phyloP scores from a whole-genome alignment of 2,888 invertebrate genomes.

The Cephus sareptanus region DNA sequence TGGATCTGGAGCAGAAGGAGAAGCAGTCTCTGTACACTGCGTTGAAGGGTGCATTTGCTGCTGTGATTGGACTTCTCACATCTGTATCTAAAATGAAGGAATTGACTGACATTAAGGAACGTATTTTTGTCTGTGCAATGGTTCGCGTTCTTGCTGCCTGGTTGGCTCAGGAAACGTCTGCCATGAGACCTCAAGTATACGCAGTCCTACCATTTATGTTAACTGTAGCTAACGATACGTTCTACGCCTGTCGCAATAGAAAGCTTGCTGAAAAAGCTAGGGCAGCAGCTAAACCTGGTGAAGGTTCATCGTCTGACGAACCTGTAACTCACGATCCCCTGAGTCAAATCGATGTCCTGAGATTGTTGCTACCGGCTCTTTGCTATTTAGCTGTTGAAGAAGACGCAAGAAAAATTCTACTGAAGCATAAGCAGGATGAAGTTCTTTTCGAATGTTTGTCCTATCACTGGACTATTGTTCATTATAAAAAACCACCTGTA shows the following conservation, averaged over 20 bases:
- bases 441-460: conserved; percentile 82
- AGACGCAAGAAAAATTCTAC: conserved; percentile 81
- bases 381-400: conserved; percentile 95
- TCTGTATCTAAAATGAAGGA: conserved; percentile 81
- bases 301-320: conserved; percentile 49
- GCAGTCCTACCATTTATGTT: conserved; percentile 85
- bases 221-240: conserved; percentile 83
- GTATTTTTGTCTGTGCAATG: conserved; percentile 85
- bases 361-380: conserved; percentile 87
- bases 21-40: conserved; percentile 91
- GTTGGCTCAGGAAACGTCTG: conserved; percentile 91
- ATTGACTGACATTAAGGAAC: conserved; percentile 75
- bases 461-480: conserved; percentile 88
- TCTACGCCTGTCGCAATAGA: conserved; percentile 77
- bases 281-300: conserved; percentile 67
- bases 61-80: conserved; percentile 79
- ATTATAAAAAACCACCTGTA: conserved; percentile 84
- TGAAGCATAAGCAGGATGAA: conserved; percentile 83
- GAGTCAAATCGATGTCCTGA: conserved; percentile 78
- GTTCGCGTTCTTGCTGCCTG: conserved; percentile 88
- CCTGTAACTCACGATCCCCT: conserved; percentile 65
- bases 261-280: conserved; percentile 77
- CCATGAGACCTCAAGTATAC: conserved; percentile 86
- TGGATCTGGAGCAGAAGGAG: conserved; percentile 90
- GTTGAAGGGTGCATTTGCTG: conserved; percentile 88